phyloP scores from a whole-genome alignment of 2,888 invertebrate genomes.

The Leucoptera coffeella region DNA sequence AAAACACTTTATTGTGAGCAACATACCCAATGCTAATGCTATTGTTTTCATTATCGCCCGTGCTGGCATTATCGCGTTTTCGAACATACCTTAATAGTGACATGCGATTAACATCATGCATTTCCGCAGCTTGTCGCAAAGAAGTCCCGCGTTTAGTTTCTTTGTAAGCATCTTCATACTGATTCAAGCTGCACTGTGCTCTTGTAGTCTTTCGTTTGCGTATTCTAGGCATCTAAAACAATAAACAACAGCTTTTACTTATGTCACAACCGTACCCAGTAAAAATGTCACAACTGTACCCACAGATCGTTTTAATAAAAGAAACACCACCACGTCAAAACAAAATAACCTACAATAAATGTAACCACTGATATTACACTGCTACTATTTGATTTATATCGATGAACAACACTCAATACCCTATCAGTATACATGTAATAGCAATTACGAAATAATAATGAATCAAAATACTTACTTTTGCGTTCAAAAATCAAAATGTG shows the following conservation, averaged over 20 bases:
- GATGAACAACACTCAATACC: no score
- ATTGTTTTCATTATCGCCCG: background rate
- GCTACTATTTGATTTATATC: no score
- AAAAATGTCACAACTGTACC: conserved; percentile 4
- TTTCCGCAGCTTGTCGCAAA: conserved; percentile 5
- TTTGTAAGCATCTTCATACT: conserved; percentile 5
- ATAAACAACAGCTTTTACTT: conserved; percentile 1
- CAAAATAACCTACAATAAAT: no score
- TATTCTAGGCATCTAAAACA: conserved; percentile 5
- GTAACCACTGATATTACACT: no score
- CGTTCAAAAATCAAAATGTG: conserved; percentile 3
- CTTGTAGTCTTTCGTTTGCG: conserved; percentile 4
- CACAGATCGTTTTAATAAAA: conserved; percentile 2
- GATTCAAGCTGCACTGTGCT: conserved; percentile 2
- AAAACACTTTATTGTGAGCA: conserved; percentile 5
- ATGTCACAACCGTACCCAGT: conserved; percentile 1
- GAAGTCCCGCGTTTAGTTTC: conserved; percentile 4
- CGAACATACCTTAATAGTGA: conserved; percentile 4
- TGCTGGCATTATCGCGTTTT: conserved; percentile 2
- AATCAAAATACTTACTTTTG: conserved; percentile 4
- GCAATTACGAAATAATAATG: conserved; percentile 1
- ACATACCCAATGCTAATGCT: conserved; percentile 3
- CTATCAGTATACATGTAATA: no score
- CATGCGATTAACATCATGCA: conserved; percentile 2
- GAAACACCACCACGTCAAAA: no score